phyloP scores from a whole-genome alignment of 2,113 vertebrate species.

The Stomatorhinus ivindoensis region DNA sequence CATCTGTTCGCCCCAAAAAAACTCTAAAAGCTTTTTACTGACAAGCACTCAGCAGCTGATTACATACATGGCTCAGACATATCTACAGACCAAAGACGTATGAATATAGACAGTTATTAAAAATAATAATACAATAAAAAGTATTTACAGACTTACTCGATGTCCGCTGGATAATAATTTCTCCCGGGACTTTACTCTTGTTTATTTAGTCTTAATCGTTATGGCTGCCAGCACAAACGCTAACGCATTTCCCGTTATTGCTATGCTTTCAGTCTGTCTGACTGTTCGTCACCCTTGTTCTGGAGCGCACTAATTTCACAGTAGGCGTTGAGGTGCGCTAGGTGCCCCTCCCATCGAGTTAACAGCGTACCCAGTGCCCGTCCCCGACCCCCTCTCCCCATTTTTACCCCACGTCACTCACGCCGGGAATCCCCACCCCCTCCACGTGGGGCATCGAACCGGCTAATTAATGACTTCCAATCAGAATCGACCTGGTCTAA shows the following conservation, averaged over 20 bases:
- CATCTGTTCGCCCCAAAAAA: neutral
- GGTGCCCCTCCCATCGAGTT: constrained; percentile 12
- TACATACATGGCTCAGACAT: neutral
- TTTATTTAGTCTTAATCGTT: neutral
- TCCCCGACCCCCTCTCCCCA: neutral
- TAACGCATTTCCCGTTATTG: constrained; percentile 44
- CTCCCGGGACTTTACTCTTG: constrained; percentile 7
- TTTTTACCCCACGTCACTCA: constrained; percentile 13
- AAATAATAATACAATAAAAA: constrained; percentile 8
- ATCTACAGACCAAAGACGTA: neutral
- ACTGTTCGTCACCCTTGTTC: neutral
- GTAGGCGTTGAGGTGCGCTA: constrained; percentile 11
- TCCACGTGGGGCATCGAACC: constrained; percentile 25
- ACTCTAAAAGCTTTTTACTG: constrained; percentile 8
- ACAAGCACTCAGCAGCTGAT: constrained; percentile 1
- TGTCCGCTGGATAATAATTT: neutral
- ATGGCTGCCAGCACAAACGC: neutral
- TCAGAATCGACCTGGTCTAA: constrained; percentile 22
- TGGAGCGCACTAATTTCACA: constrained; percentile 16
- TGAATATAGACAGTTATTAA: neutral
- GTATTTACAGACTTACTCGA: constrained; percentile 12
- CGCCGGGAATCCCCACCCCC: constrained; percentile 13
- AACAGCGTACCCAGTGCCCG: neutral
- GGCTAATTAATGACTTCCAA: constrained; percentile 17
- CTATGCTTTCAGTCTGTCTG: constrained; percentile 30